Percentiles rank a stretch among this genome's conserved stretches.
phyloP scores from a whole-genome alignment of 1,140 invertebrate species.

The Micrasema longulum region DNA sequence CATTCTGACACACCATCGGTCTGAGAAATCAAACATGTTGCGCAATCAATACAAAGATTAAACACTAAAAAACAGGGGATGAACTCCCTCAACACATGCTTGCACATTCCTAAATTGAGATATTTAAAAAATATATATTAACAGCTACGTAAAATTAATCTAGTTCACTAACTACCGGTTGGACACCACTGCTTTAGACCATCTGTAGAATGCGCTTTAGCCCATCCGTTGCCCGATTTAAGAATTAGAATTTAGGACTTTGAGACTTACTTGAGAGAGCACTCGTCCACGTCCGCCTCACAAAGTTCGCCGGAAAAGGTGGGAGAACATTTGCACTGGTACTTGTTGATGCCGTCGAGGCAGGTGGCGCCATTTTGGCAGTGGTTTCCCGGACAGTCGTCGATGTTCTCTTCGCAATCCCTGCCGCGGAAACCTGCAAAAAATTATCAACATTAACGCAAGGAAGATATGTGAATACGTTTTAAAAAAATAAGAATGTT shows the following conservation, averaged over 20 bases:
- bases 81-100: no score
- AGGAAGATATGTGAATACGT: no score
- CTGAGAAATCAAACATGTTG: conserved; percentile 57
- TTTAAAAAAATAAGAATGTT: no score
- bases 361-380: conserved; percentile 94
- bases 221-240: neutral
- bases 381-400: conserved; percentile 89
- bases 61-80: no score
- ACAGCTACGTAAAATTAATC: no score
- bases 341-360: conserved; percentile 87
- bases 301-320: conserved; percentile 89
- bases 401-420: conserved; percentile 91
- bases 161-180: no score
- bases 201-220: conserved; percentile 1
- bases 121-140: no score
- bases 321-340: conserved; percentile 88
- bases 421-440: conserved; percentile 84
- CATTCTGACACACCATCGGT: conserved; percentile 92
- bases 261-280: conserved; percentile 71
- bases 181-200: no score
- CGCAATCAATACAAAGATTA: no score
- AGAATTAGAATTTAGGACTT: neutral
- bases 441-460: no score
- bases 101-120: no score
- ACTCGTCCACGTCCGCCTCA: conserved; percentile 85